Evolutionary conservation across 2,113 vertebrate species (phyloP).

Genomic region (Chaetodon auriga): DNA sequence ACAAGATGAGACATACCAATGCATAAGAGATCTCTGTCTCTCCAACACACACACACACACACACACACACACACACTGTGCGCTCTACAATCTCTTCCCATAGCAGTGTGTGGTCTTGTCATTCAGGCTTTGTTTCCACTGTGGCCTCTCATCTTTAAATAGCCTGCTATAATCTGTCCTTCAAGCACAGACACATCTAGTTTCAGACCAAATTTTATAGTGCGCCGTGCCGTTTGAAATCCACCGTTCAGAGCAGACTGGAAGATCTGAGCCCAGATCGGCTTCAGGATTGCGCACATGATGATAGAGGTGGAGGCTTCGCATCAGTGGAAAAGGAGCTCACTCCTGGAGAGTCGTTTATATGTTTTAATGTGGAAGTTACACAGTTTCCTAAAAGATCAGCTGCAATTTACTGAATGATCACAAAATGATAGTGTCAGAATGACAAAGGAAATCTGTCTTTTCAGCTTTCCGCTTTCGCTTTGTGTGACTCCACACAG

Average conservation of each 20-base stretch:
- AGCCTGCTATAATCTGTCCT: constrained; percentile 66
- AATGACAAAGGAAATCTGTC: background rate
- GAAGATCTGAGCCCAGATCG: constrained; percentile 21
- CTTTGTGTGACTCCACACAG: background rate
- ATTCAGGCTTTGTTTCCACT: constrained; percentile 64
- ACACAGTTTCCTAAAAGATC: background rate
- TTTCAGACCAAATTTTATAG: constrained; percentile 45
- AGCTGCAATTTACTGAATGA: background rate
- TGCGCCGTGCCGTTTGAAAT: constrained; percentile 24
- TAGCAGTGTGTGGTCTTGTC: constrained; percentile 74
- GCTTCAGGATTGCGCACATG: background rate
- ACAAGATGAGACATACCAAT: background rate
- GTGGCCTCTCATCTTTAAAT: constrained; percentile 71
- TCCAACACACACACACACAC: background rate
- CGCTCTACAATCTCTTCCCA: constrained; percentile 21
- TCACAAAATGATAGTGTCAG: background rate
- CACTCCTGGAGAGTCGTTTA: background rate
- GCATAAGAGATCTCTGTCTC: constrained; percentile 5
- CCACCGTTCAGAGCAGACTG: background rate
- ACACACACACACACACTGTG: background rate
- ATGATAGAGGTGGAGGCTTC: constrained; percentile 10
- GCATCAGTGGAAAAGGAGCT: background rate
- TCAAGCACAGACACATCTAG: constrained; percentile 54
- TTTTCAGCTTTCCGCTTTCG: background rate
- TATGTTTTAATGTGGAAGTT: background rate